A percentile compares a stretch with the other conserved stretches of the same genome.
Conservation (phyloP, 64 coral and sea anemone species). For the Montipora cactus region DNA sequence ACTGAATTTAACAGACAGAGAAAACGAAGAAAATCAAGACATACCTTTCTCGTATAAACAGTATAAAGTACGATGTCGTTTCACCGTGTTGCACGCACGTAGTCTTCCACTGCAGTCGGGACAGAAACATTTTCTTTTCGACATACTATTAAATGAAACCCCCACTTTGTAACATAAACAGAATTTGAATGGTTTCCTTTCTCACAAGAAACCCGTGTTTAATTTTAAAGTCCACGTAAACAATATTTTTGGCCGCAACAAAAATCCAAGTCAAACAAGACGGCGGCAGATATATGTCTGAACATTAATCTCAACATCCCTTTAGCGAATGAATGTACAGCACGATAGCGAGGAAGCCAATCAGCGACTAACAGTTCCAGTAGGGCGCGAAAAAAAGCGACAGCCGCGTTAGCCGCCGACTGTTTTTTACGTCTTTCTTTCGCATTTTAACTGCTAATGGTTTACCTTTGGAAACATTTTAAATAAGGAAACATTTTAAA, state of each 20-base stretch:
- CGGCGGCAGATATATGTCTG: no score
- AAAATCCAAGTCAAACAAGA: no score
- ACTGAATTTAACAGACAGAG: no score
- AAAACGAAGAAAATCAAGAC: neutral
- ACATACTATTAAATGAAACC: neutral
- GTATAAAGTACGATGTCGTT: neutral
- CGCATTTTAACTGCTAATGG: no score
- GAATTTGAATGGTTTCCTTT: no score
- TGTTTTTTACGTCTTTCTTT: no score
- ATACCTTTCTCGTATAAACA: neutral
- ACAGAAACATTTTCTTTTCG: conserved; percentile 3
- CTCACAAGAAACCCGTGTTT: no score
- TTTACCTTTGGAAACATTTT: no score
- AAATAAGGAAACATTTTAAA: neutral
- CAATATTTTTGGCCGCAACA: no score
- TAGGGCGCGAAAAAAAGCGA: neutral
- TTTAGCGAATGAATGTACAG: neutral
- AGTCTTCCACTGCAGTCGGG: neutral
- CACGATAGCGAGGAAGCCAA: conserved; percentile 16
- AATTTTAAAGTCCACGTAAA: no score
- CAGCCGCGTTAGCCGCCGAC: no score
- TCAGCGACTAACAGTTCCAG: neutral
- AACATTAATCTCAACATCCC: no score
- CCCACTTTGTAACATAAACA: neutral
- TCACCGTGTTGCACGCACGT: neutral